Conservation (phyloP, 1,140 invertebrate species). For the Temnothorax longispinosus region DNA sequence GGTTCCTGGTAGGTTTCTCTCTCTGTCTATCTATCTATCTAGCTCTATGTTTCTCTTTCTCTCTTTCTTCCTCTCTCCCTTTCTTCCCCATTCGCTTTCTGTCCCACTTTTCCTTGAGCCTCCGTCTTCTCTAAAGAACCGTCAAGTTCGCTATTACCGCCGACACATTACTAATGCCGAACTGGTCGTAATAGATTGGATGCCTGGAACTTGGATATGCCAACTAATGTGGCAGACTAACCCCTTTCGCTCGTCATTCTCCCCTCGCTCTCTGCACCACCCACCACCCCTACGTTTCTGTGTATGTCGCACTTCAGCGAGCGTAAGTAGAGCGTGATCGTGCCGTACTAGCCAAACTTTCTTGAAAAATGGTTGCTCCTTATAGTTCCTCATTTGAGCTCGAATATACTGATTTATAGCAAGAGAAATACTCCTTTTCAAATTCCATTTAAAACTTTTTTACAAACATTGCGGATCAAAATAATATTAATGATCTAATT, state of each 20-base stretch:
- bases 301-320: conserved; percentile 30
- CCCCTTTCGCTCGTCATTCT: conserved; percentile 62
- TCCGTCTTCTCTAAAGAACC: conserved; percentile 65
- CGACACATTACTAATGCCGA: conserved; percentile 83
- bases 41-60: background rate
- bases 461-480: background rate
- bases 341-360: conserved; percentile 35
- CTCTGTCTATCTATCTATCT: background rate
- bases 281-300: conserved; percentile 24
- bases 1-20: background rate
- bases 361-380: conserved; percentile 35
- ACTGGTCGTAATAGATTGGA: conserved; percentile 82
- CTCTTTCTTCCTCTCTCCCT: conserved; percentile 21
- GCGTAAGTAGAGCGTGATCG: conserved; percentile 34
- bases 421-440: background rate
- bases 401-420: background rate
- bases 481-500: background rate
- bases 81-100: conserved; percentile 32
- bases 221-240: conserved; percentile 68
- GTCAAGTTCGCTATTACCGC: conserved; percentile 69
- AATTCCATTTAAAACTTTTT: background rate
- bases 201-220: conserved; percentile 78
- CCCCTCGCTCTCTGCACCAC: background rate
- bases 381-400: conserved; percentile 9
- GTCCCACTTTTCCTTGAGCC: conserved; percentile 15